Evolutionary conservation across 2,888 invertebrate genomes (phyloP).

Genomic region (Synergus japonicus): DNA sequence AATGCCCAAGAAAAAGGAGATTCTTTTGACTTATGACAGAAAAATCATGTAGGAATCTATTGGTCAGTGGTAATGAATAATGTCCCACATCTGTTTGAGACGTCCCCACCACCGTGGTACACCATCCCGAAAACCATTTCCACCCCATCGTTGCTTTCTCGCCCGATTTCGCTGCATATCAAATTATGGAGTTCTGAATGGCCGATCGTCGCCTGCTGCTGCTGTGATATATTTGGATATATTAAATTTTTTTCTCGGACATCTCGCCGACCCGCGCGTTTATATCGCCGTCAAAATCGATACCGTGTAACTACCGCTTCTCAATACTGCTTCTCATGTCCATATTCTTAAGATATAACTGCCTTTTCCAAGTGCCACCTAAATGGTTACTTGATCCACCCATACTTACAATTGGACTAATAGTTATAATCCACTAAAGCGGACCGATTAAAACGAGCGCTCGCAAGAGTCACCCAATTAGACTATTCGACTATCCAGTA

Average conservation of each 20-base stretch:
- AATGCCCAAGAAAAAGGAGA: neutral
- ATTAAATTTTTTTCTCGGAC: constrained; percentile 74
- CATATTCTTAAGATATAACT: constrained; percentile 21
- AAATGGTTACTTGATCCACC: constrained; percentile 36
- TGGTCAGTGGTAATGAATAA: constrained; percentile 75
- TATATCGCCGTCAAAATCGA: constrained; percentile 50
- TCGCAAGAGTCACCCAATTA: constrained; percentile 29
- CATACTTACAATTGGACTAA: constrained; percentile 16
- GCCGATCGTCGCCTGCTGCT: constrained; percentile 75
- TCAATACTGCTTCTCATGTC: neutral
- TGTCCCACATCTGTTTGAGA: constrained; percentile 74
- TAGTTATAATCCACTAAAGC: constrained; percentile 39
- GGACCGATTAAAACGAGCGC: constrained; percentile 18
- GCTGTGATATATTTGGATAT: constrained; percentile 77
- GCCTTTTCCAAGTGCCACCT: neutral
- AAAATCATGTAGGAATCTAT: constrained; percentile 56
- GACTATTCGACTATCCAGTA: constrained; percentile 18
- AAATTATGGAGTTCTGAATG: constrained; percentile 76
- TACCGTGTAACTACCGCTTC: constrained; percentile 28
- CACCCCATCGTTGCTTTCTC: constrained; percentile 69
- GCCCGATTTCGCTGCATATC: constrained; percentile 75
- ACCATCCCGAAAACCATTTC: constrained; percentile 68
- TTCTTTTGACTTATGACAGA: constrained; percentile 46
- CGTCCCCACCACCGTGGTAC: constrained; percentile 59
- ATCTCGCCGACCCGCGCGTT: constrained; percentile 52